Evolutionary conservation across 2,113 vertebrate species (phyloP).

Genomic region (Montifringilla adamsi): DNA sequence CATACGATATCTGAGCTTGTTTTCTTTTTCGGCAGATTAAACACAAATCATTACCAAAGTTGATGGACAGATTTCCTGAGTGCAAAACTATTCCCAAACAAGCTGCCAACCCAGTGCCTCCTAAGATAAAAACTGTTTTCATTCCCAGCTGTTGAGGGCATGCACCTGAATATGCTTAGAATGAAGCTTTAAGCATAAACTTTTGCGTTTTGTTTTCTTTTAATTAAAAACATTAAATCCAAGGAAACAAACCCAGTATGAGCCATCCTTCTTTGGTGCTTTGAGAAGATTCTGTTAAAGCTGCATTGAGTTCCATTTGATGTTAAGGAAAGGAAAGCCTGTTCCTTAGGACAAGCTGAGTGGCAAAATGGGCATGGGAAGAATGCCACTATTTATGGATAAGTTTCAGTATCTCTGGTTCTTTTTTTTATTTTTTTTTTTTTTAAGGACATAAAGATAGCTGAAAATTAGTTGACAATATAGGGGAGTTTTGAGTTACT

Average conservation of each 20-base stretch:
- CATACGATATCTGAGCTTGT: background rate
- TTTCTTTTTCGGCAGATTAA: background rate
- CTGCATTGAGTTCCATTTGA: background rate
- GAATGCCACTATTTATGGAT: background rate
- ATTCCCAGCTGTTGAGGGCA: background rate
- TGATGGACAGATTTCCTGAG: background rate
- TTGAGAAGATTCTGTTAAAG: background rate
- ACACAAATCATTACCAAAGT: background rate
- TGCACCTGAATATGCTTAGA: background rate
- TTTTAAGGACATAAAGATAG: background rate
- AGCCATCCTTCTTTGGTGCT: background rate
- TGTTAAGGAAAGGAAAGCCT: background rate
- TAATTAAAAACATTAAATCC: constrained; percentile 8
- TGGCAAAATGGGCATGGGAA: background rate
- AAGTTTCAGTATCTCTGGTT: background rate
- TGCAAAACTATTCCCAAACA: background rate
- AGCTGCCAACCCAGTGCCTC: background rate
- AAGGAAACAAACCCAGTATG: background rate
- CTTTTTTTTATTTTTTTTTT: too few species aligned
- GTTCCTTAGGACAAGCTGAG: background rate
- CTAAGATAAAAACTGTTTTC: background rate
- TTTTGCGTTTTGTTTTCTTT: background rate
- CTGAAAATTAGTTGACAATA: background rate
- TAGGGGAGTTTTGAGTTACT: background rate
- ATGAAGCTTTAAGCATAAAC: background rate